phyloP scores from a whole-genome alignment of 2,113 vertebrate genomes.

The Tricholaema leucomelas region DNA sequence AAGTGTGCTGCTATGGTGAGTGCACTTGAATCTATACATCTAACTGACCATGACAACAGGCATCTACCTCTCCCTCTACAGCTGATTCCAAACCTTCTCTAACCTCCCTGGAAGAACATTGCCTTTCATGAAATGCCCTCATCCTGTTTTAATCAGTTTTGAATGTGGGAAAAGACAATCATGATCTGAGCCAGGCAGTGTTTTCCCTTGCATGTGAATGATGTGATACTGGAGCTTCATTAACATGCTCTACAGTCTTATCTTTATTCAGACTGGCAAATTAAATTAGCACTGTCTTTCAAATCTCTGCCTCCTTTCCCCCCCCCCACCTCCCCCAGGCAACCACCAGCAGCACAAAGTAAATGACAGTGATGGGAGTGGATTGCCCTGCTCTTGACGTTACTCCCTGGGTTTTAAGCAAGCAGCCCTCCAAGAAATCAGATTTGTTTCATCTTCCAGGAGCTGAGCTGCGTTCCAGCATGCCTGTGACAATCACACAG shows the following conservation, averaged over 20 bases:
- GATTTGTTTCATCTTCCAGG: neutral
- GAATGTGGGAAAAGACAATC: neutral
- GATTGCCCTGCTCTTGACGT: neutral
- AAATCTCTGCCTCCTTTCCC: constrained; percentile 10
- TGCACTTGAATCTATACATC: neutral
- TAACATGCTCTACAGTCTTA: constrained; percentile 61
- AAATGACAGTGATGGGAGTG: neutral
- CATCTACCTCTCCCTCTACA: neutral
- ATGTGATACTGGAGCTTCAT: constrained; percentile 46
- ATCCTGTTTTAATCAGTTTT: constrained; percentile 31
- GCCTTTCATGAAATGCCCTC: constrained; percentile 26
- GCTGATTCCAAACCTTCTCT: neutral
- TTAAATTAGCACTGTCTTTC: constrained; percentile 75
- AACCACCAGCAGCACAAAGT: constrained; percentile 27
- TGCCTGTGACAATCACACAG: neutral
- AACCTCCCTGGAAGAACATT: neutral
- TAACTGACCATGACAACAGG: neutral
- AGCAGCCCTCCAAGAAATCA: neutral
- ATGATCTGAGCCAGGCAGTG: neutral
- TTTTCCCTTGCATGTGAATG: constrained; percentile 45
- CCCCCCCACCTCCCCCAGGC: neutral
- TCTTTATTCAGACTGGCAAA: constrained; percentile 72
- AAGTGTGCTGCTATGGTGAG: neutral
- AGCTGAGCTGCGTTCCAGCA: neutral
- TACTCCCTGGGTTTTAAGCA: neutral